Base-by-base conservation (phyloP, 2,888 invertebrate species). In the Ophioninae sp. region DNA sequence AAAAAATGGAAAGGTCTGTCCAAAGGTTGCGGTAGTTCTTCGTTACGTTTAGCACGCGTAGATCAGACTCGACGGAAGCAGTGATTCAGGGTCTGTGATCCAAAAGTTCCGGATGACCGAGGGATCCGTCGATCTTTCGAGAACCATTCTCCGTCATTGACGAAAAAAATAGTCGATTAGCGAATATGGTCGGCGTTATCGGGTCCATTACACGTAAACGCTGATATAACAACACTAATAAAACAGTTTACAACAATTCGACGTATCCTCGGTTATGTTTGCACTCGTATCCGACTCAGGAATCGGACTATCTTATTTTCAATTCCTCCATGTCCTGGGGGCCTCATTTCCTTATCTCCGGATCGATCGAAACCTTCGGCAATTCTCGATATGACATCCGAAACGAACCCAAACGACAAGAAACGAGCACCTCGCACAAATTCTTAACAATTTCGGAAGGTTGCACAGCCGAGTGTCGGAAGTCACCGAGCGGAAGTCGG, bases 251-350 rank as follows among this genome's bases (percentile, higher is more conserved):
- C 62, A 72, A 79, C 62, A 56, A 50, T 64, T 62, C 64, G 79
- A 64, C 79, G 79, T 64, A 64, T 72, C 79, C 79, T 64, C 79
- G 79, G 79, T 79, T 72, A 57, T 56, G 39, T 57, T 56, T 56
- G 79, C 79, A 62, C 79, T 79, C 79, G 64, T 70, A 57, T 39
- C 64, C 65, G 21, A 72, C 20, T 30, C 57, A 57, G 64, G 65
- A 56, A 62, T 79, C 70, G 23, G 79, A 39, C 72, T 37, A 39
- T 6, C 78, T 50, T 56, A 23, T 30, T 7, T 17, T 17, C 13
- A 21, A 30, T 30, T 30, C 37, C 37, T 50, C 8, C 8, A 30
- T 37, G 69, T 50, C 30, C 21, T 30, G 17, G 6, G 39, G 50
- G 44, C 68, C 21, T 7, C 68, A 21, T 56, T 30, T 30, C 30